Evolutionary conservation across 1,140 invertebrate genomes (phyloP), one percentile per base, ranked within the genome.

Genomic region (Spodoptera frugiperda): DNA sequence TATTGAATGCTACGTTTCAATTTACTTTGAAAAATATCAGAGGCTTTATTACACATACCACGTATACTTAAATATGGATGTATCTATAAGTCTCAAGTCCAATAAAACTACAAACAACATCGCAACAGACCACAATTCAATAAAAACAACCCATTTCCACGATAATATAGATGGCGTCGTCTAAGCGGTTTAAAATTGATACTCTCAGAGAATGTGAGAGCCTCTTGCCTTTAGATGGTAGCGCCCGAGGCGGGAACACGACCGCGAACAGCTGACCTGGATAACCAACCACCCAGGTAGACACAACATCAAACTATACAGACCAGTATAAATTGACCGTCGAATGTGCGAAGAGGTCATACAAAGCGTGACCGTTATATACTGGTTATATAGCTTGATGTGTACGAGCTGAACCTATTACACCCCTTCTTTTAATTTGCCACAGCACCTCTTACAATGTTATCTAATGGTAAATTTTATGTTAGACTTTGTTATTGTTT

Each of bases 241-340:
- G 6, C 54, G 70, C 70, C 54, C 54, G 33, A 21, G 70, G 70
- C 70, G 15, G 33, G 57, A 39, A 55, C 59, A 39, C 67, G 55
- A 2, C 11, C 54, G 19, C 44, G 44, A 39, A 19, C 49, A 53
- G 30, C 54, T 72, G 70, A 72, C 70, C 70, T 72, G 70, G 70
- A 72, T 72, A 73, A 10, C 70, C 54, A 73, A 73, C 70, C 54
- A 73, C 53, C 39, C 70, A 39, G 25, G 15, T 54, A 25, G 25
- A 2, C 0, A 25, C 25, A n/a, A 25, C 25, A 25, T 25, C 0
- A 25, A 25, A 4, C 25, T 25, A 25, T 4, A 25, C 25, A 25
- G 5, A 25, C 25, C 25, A 25, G 25, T 25, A 25, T 25, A 25
- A 25, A 25, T 4, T 25, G 25, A 25, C 25, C 25, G 25, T 25